These are phyloP conservation scores for Sminthurinus aureus DNA, from an alignment of 2,888 invertebrate genomes.

Conservation along the genomic window DNA sequence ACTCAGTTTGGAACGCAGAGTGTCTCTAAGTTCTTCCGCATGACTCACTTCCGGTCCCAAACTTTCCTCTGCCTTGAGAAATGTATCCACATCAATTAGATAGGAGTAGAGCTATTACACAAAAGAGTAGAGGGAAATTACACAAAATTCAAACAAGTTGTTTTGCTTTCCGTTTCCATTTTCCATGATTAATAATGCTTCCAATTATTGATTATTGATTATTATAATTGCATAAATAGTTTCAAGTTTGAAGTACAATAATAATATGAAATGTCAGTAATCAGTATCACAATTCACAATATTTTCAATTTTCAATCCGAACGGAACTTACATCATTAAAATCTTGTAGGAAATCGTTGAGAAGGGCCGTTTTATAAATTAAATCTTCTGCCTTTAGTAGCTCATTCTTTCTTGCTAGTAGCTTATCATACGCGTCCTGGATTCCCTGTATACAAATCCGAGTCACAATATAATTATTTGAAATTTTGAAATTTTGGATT, in stretches of 20 bases:
- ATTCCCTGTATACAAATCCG: constrained; percentile 47
- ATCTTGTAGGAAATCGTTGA: constrained; percentile 73
- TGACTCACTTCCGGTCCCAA: constrained; percentile 16
- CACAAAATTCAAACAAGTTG: neutral
- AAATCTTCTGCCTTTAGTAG: constrained; percentile 68
- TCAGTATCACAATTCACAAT: no score
- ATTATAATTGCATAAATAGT: no score
- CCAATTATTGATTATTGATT: no score
- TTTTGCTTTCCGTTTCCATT: no score
- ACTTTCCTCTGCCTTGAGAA: constrained; percentile 19
- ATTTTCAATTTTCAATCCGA: no score
- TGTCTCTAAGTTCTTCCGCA: constrained; percentile 23
- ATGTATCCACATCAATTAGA: constrained; percentile 32
- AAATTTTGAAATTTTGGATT: no score
- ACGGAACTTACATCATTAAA: constrained; percentile 66
- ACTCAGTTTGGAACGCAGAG: constrained; percentile 20
- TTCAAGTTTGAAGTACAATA: no score
- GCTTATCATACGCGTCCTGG: constrained; percentile 47
- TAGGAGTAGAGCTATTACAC: constrained; percentile 35
- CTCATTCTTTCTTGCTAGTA: constrained; percentile 44
- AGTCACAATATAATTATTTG: no score
- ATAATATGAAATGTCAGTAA: no score
- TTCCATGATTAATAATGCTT: no score
- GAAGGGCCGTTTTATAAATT: constrained; percentile 72
- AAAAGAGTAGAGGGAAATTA: neutral